These are phyloP conservation scores for Kryptopterus vitreolus DNA, from an alignment of 2,797 vertebrate genomes.

Conservation along the genomic window DNA sequence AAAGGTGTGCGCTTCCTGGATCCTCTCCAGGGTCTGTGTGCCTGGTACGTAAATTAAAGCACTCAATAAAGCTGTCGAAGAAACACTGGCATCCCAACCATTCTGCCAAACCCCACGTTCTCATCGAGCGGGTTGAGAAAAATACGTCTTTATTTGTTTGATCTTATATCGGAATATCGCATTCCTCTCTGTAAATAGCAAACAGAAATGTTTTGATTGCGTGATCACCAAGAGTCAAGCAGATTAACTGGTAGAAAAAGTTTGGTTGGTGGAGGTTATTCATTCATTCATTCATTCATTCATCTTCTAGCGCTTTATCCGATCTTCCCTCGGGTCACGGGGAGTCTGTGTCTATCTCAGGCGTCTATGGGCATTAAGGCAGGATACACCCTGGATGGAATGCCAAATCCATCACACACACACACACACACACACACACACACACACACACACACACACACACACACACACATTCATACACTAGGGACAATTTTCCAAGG, in stretches of 20 bases:
- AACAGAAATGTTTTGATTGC: neutral
- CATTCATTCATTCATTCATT: no score
- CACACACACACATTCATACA: no score
- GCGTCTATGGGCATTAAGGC: no score
- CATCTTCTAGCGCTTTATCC: no score
- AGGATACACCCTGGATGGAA: no score
- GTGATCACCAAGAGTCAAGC: neutral
- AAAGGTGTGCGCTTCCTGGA: conserved; percentile 21
- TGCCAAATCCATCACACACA: no score
- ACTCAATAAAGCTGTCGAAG: conserved; percentile 29
- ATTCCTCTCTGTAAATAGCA: neutral
- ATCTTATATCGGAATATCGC: neutral
- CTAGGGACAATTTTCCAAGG: no score
- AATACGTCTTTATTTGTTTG: neutral
- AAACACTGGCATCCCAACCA: conserved; percentile 7
- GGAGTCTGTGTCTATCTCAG: no score
- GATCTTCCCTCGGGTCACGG: no score
- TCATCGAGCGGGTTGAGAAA: conserved; percentile 1
- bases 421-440: no score
- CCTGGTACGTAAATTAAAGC: conserved; percentile 30
- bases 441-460: no score
- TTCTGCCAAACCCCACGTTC: neutral
- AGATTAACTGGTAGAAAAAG: neutral
- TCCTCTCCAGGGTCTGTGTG: conserved; percentile 53
- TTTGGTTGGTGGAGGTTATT: no score